Conservation (phyloP, 2,888 invertebrate genomes). For the Eubasilissa splendida region DNA sequence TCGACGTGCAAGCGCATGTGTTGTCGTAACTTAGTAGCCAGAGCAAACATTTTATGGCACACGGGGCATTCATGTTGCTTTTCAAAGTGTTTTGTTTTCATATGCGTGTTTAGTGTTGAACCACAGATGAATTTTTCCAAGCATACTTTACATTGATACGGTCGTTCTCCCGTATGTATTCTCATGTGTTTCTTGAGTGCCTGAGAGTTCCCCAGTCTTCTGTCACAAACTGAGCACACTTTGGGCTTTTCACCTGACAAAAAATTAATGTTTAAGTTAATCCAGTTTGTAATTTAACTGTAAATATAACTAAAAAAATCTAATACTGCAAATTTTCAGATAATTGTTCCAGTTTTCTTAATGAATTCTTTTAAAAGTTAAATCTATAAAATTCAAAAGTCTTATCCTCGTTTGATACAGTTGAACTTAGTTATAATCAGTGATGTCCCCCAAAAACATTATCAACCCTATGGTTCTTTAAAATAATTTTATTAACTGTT, state of each 20-base stretch:
- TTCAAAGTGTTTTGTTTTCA: slow-evolving; percentile 56
- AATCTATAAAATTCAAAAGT: too few species aligned
- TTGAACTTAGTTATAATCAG: too few species aligned
- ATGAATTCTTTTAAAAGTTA: too few species aligned
- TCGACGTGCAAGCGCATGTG: slow-evolving; percentile 53
- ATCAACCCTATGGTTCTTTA: too few species aligned
- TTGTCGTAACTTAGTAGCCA: slow-evolving; percentile 52
- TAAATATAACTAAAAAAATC: too few species aligned
- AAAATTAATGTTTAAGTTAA: neutral
- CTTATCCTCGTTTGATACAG: too few species aligned
- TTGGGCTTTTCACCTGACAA: slow-evolving; percentile 56
- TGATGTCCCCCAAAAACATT: too few species aligned
- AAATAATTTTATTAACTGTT: too few species aligned
- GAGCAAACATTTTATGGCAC: slow-evolving; percentile 55
- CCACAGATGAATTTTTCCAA: slow-evolving; percentile 54
- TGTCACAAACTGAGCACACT: slow-evolving; percentile 54
- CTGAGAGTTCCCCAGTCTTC: slow-evolving; percentile 52
- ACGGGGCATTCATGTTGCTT: slow-evolving; percentile 52
- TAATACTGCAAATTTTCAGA: too few species aligned
- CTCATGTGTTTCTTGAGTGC: slow-evolving; percentile 57
- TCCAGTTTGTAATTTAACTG: too few species aligned
- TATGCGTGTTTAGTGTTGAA: slow-evolving; percentile 54
- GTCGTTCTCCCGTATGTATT: slow-evolving; percentile 57
- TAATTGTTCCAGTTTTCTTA: too few species aligned
- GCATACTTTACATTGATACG: slow-evolving; percentile 54